Evolutionary conservation across 2,113 vertebrate genomes (phyloP), one percentile per base, ranked within the genome.

Genomic region (Mormyrus lacerda): DNA sequence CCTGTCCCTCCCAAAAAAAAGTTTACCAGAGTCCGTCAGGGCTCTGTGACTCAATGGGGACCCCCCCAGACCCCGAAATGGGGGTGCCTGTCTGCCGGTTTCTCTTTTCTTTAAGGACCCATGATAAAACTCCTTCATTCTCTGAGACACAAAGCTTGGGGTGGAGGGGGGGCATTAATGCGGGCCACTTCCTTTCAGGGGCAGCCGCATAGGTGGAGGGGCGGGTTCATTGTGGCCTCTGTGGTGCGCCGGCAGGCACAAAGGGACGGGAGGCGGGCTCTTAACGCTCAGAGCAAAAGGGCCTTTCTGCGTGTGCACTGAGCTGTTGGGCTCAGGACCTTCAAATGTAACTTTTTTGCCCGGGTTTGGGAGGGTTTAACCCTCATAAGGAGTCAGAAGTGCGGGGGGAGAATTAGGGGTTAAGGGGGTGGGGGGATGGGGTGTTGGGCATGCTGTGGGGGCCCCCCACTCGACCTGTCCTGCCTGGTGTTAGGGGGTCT

Each of bases 291-390:
- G 91, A 93, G 93, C 93, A 90, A 92, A 85, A 92, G 91, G 86
- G 89, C 21, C 92, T 79, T 92, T 94, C 94, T 95, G 94, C 92
- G 91, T 94, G 95, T 94, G 94, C 94, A 93, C 86, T 94, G 93
- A 91, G 93, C 94, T 95, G 94, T 94, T 93, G 91, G 91, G 89
- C 92, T 93, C 73, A 91, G 94, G 93, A 91, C 93, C 91, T 61
- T 51, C 94, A 93, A 94, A 94, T 94, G 92, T 89, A 13, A 55
- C 89, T 88, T 90, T 91, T 94, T 94, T 94, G 93, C 93, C 92
- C 90, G 91, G 90, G 91, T 91, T 87, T 89, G 91, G 91, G 91
- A 69, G 69, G 42, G 17, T 17, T 53, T 87, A 87, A 50, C 31
- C 44, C 47, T 17, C 45, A 53, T 17, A 58, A 85, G n/a, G 69